Percentiles rank a stretch among this genome's conserved stretches.
Conservation (phyloP, 2,888 invertebrate genomes). For the Xestia sexstrigata region DNA sequence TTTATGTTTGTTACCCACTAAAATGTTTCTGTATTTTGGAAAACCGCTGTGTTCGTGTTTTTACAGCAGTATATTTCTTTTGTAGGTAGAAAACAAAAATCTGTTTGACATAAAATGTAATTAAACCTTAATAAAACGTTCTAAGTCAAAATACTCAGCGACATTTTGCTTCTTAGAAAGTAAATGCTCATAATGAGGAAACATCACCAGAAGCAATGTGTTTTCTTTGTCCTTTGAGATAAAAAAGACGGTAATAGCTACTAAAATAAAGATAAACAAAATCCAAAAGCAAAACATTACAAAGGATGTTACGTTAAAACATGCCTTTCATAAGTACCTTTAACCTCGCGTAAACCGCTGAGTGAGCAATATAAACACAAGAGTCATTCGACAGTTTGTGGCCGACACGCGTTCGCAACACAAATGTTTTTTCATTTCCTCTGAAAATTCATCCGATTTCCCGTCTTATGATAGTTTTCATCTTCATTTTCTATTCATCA, state of each 20-base stretch:
- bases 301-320: slow-evolving; percentile 49
- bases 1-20: slow-evolving; percentile 27
- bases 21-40: slow-evolving; percentile 29
- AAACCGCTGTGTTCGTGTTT: slow-evolving; percentile 14
- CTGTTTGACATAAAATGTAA: slow-evolving; percentile 21
- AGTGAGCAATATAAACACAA: slow-evolving; percentile 69
- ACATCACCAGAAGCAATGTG: slow-evolving; percentile 25
- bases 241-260: slow-evolving; percentile 45
- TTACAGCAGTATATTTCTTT: slow-evolving; percentile 14
- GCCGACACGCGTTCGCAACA: slow-evolving; percentile 66
- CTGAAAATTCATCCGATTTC: slow-evolving; percentile 74
- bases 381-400: slow-evolving; percentile 61
- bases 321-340: slow-evolving; percentile 50
- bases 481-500: slow-evolving; percentile 73
- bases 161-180: slow-evolving; percentile 16
- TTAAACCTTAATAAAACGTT: slow-evolving; percentile 16
- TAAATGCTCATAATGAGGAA: slow-evolving; percentile 34
- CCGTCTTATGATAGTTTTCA: slow-evolving; percentile 71
- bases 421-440: slow-evolving; percentile 73
- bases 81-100: slow-evolving; percentile 12
- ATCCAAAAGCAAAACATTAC: slow-evolving; percentile 58
- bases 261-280: slow-evolving; percentile 52
- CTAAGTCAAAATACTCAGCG: slow-evolving; percentile 16
- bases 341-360: slow-evolving; percentile 54
- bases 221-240: slow-evolving; percentile 49